Evolutionary conservation across 2,888 invertebrate species (phyloP), one percentile per base, ranked within the genome.

Genomic region (Cremastinae sp.): DNA sequence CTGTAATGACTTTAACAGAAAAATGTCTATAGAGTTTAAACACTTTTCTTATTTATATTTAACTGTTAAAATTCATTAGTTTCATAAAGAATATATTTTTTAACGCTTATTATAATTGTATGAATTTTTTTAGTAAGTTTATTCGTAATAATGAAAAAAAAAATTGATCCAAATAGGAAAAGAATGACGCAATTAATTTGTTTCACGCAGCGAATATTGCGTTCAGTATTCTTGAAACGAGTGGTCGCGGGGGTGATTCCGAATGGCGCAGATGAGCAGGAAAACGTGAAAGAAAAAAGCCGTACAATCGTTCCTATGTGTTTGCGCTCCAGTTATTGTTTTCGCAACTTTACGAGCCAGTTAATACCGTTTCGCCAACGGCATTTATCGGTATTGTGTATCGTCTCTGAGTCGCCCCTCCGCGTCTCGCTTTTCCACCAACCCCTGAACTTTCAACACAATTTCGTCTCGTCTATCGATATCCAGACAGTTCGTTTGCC

Each of bases 281-380:
- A 66, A 36, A 58, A 41, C n/a, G 49, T 47, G 66, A 56, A 41
- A 61, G 61, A 72, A 80, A 80, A 77, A 75, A 56, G 49, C 56
- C 56, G 59, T 47, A 64, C 61, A 72, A 77, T 76, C 72, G 71
- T 56, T 56, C n/a, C 53, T 2, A n/a, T 10, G 58, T 43, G 7
- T 20, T 18, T 61, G 59, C 49, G 75, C 61, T 58, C 22, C 66
- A 73, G 73, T 79, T 79, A 83, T 83, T 82, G 81, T 81, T 82
- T 80, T 71, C 64, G 20, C 68, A 41, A 76, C 69, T 84, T 84
- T 82, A 84, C 84, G 83, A 84, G 81, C 80, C 70, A 79, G 81
- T 80, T 84, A 85, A 85, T 84, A 79, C 82, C 75, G 78, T 79
- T 80, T 79, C 75, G 73, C 74, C 71, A 18, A 75, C 66, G 72